Evolutionary conservation across 2,888 invertebrate genomes (phyloP), one percentile per base, ranked within the genome.

Genomic region (Apotomis turbidana): DNA sequence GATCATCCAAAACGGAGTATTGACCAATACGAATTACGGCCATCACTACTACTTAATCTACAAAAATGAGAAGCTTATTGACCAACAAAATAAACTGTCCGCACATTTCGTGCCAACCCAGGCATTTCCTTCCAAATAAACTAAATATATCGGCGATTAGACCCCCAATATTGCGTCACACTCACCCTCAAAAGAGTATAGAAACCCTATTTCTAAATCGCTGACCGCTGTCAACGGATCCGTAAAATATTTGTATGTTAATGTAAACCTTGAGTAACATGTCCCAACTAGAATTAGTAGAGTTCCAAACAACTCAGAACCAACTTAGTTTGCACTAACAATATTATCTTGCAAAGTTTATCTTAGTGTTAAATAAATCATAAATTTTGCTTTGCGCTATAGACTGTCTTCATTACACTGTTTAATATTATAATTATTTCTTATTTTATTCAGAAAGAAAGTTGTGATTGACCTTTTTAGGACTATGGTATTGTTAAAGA

Each of bases 211-310:
- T 71, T 38, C 46, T 66, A 49, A 70, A 64, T 64, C 70, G 70
- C 70, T 71, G 70, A 71, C 66, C 70, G 64, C 66, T 60, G 54
- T 66, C 63, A 59, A 49, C 63, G 64, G 36, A 38, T 60, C 38
- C 46, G 64, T 64, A 54, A 66, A 60, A 60, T 71, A 64, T 71
- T 64, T 66, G 54, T 66, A 71, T 71, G 70, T 46, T 46, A 71
- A 71, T 71, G 13, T 57, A 59, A 52, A 60, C 36, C 52, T 44
- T 60, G 58, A 54, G 64, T 66, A 71, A 59, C 51, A 27, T 12
- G 44, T 46, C 59, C 60, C 46, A 70, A 70, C 70, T 36, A 13
- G 64, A 59, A 64, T 64, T 64, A 64, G 44, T 38, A 3, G 51
- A 64, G 58, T 64, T 59, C 10, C 52, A 13, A 70, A 70, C 46